These are phyloP conservation scores for Netelia fuscicornis DNA, from an alignment of 2,888 invertebrate genomes.

Conservation along the genomic window DNA sequence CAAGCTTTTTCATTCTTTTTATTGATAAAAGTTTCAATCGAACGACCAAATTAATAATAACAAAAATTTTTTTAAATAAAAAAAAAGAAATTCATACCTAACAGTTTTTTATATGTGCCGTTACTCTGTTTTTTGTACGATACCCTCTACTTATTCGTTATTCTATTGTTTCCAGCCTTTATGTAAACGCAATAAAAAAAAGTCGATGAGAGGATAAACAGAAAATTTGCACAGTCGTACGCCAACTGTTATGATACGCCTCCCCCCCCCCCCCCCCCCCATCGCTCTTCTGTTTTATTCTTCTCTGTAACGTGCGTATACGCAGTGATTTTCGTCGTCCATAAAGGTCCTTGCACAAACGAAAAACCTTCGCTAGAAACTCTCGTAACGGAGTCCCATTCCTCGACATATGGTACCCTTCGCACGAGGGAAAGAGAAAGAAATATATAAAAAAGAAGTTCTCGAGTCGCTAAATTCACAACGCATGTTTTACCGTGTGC, in stretches of 20 bases:
- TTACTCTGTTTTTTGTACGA: background rate
- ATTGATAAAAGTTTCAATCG: no score
- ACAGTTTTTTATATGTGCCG: background rate
- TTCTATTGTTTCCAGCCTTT: background rate
- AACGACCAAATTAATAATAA: no score
- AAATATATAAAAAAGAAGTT: background rate
- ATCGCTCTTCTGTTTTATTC: background rate
- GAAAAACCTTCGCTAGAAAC: background rate
- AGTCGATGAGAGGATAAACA: background rate
- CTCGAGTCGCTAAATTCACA: constrained; percentile 21
- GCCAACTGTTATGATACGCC: background rate
- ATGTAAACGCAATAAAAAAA: constrained; percentile 21
- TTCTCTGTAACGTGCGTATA: background rate
- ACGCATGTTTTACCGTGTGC: constrained; percentile 37
- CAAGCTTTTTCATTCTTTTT: no score
- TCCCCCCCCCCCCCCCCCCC: constrained; percentile 6
- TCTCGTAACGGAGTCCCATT: background rate
- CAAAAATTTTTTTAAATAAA: no score
- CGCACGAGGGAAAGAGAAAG: background rate
- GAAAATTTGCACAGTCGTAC: constrained; percentile 39
- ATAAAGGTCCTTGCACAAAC: background rate
- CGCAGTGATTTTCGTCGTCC: background rate
- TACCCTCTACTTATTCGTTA: background rate
- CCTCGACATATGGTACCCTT: background rate
- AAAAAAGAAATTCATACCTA: no score